phyloP scores from a whole-genome alignment of 2,888 invertebrate species.

The Actias luna region DNA sequence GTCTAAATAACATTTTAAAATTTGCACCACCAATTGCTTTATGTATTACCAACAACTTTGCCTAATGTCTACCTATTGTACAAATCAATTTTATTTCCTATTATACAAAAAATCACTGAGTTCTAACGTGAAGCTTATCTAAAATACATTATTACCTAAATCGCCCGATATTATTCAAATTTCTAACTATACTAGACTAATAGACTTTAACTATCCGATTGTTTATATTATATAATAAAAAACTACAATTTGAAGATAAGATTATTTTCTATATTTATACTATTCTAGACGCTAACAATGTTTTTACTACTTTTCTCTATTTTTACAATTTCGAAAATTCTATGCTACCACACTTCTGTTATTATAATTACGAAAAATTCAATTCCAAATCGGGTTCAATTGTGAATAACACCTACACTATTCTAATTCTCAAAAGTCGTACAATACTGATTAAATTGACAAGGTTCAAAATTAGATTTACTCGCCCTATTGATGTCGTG shows the following conservation, averaged over 20 bases:
- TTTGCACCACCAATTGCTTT: conserved; percentile 78
- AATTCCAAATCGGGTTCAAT: conserved; percentile 49
- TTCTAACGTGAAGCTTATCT: conserved; percentile 56
- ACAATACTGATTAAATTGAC: conserved; percentile 59
- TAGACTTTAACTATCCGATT: conserved; percentile 55
- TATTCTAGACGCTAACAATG: conserved; percentile 65
- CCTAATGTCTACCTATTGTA: conserved; percentile 45
- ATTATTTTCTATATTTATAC: conserved; percentile 59
- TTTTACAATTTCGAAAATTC: conserved; percentile 54
- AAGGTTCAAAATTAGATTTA: conserved; percentile 74
- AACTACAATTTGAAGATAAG: conserved; percentile 51
- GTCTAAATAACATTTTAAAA: conserved; percentile 58
- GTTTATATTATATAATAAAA: conserved; percentile 49
- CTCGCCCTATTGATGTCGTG: conserved; percentile 73
- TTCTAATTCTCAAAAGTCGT: conserved; percentile 63
- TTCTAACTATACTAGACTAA: conserved; percentile 54
- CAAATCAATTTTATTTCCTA: conserved; percentile 29
- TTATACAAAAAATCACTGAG: conserved; percentile 18
- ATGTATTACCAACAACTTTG: conserved; percentile 51
- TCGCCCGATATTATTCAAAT: conserved; percentile 60
- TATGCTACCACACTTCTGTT: conserved; percentile 69
- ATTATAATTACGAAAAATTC: conserved; percentile 44
- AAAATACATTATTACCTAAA: conserved; percentile 59
- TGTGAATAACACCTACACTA: conserved; percentile 58
- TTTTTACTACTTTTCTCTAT: conserved; percentile 26